Evolutionary conservation across 1,140 invertebrate genomes (phyloP), one percentile per base, ranked within the genome.

Genomic region (Atta cephalotes): DNA sequence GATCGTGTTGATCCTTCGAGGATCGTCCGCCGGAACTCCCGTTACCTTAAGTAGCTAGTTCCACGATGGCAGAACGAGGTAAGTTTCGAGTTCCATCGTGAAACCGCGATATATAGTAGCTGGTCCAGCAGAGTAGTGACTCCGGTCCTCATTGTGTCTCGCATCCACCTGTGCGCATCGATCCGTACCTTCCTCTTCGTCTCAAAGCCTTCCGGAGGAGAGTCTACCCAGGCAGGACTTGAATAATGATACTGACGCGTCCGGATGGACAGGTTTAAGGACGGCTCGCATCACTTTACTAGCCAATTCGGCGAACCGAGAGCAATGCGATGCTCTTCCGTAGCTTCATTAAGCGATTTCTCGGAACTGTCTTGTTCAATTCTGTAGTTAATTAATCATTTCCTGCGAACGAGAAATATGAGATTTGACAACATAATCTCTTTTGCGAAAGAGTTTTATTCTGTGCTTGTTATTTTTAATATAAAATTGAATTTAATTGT

Each of bases 371-470:
- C 82, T 58, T n/a, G 82, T 79, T 79, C 68, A 81, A 89, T 76
- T 82, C 58, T 35, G 25, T 80, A 68, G 62, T 90, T 90, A 90
- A 90, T 90, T 89, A 89, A 86, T 90, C 78, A 90, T 90, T 78
- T 65, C 56, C 62, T 71, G 66, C 25, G 53, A 71, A 25, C 18
- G 56, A n/a, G n/a, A 25, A 28, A 28, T 62, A 45, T 10, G 25
- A 3, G 18, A 60, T 74, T 74, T 31, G 80, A 62, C 60, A n/a
- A 58, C 14, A n/a, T 70, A 49, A 82, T 82, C 56, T 60, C 2
- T 28, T 71, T 45, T 28, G 10, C 56, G 10, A 56, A 49, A 79
- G 16, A 9, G 1, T 49, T 2, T 21, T 72, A 49, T 5, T 66
- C 35, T 31, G 12, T 21, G 35, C 1, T 65, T 21, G 45, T 7